phyloP scores from a whole-genome alignment of 2,113 vertebrate genomes.

The Ifrita kowaldi region DNA sequence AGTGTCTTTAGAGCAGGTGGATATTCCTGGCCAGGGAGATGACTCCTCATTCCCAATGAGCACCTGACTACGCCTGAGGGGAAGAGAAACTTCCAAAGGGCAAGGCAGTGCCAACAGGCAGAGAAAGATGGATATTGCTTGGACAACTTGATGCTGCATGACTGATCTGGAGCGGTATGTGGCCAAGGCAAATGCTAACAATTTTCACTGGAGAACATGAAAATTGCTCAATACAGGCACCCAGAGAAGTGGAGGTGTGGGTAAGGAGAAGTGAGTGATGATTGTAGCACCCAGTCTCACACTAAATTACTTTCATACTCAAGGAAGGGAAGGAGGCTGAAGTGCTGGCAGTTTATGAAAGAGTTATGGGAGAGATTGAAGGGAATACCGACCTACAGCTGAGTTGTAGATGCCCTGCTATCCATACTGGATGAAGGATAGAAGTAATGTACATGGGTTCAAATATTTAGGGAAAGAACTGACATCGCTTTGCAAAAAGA shows the following conservation, averaged over 20 bases:
- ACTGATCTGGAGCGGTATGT: not conserved
- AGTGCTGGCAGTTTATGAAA: not conserved
- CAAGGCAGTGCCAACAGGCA: not conserved
- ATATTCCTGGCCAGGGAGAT: not conserved
- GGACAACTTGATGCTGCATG: not conserved
- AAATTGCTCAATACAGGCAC: not conserved
- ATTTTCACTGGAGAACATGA: not conserved
- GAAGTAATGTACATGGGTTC: not conserved
- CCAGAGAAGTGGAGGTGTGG: fast-evolving
- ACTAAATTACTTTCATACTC: not conserved
- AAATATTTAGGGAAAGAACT: not conserved
- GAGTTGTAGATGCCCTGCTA: not conserved
- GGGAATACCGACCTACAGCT: not conserved
- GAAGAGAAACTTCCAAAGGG: not conserved
- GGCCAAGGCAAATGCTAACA: not conserved
- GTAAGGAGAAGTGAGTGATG: not conserved
- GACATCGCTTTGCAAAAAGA: not conserved
- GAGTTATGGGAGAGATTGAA: not conserved
- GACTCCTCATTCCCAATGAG: not conserved
- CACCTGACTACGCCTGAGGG: not conserved
- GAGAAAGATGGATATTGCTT: not conserved
- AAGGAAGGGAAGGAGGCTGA: not conserved
- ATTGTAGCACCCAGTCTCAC: not conserved
- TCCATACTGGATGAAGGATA: not conserved
- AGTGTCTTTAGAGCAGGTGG: not conserved